These are phyloP conservation scores for Hedychridium roseum DNA, from an alignment of 2,888 invertebrate genomes.

Conservation along the genomic window DNA sequence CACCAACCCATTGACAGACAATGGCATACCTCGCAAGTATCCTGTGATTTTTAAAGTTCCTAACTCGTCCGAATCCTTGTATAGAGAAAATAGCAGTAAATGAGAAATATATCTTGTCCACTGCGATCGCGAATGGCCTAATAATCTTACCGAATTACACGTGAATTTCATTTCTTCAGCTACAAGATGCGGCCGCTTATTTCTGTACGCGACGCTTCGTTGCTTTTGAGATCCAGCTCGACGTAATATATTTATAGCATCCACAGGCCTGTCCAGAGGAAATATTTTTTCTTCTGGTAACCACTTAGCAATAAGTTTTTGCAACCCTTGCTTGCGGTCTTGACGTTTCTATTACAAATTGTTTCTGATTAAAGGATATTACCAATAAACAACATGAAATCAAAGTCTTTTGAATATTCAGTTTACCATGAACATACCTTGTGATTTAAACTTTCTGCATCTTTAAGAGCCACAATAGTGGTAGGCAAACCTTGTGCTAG, in stretches of 20 bases:
- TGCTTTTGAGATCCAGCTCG: slow-evolving; percentile 86
- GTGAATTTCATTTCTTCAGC: slow-evolving; percentile 81
- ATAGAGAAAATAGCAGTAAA: slow-evolving; percentile 8
- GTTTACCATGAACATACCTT: slow-evolving; percentile 69
- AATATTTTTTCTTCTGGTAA: slow-evolving; percentile 85
- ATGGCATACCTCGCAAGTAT: slow-evolving; percentile 81
- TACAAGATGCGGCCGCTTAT: slow-evolving; percentile 83
- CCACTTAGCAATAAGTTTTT: slow-evolving; percentile 73
- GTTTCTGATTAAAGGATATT: no score
- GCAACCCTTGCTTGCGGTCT: slow-evolving; percentile 73
- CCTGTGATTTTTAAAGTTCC: slow-evolving; percentile 86
- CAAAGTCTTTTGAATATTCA: no score
- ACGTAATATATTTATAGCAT: slow-evolving; percentile 78
- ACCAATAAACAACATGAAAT: no score
- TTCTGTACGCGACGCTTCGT: slow-evolving; percentile 76
- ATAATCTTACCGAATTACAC: slow-evolving; percentile 60
- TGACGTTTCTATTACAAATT: slow-evolving; percentile 68
- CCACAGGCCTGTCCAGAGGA: slow-evolving; percentile 77
- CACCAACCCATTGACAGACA: slow-evolving; percentile 88
- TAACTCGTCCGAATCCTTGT: slow-evolving; percentile 55
- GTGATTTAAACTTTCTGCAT: slow-evolving; percentile 76
- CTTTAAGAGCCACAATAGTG: slow-evolving; percentile 77
- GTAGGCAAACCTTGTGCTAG: slow-evolving; percentile 87
- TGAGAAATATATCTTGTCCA: no score
- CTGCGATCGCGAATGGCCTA: neutral